These are phyloP conservation scores for Philonicus albiceps DNA, from an alignment of 2,888 invertebrate species.

Conservation along the genomic window DNA sequence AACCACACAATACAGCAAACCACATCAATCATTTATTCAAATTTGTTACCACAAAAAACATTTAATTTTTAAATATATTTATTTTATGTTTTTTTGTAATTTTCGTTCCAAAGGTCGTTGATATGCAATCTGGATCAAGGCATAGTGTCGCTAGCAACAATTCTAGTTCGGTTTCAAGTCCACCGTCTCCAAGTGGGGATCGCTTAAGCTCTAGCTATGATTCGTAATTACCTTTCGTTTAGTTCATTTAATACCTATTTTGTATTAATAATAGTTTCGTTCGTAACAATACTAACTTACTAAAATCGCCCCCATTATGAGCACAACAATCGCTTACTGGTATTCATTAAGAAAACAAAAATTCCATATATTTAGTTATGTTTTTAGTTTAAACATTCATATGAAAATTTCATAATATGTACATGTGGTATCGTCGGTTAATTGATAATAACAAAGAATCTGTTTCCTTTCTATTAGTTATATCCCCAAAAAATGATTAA, in stretches of 20 bases:
- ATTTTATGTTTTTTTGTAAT: constrained; percentile 28
- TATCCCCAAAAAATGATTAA: no score
- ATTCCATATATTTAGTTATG: background rate
- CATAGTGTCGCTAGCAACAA: constrained; percentile 53
- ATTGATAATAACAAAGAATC: background rate
- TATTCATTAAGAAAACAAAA: background rate
- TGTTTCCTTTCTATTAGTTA: background rate
- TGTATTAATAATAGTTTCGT: background rate
- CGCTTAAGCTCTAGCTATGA: constrained; percentile 53
- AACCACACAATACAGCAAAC: background rate
- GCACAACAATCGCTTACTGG: background rate
- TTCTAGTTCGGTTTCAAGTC: constrained; percentile 52
- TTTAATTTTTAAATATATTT: constrained; percentile 35
- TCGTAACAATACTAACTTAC: constrained; percentile 14
- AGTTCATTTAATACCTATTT: constrained; percentile 12
- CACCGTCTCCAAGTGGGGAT: constrained; percentile 52
- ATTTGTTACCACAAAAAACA: background rate
- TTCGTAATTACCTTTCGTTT: constrained; percentile 48
- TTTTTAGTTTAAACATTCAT: background rate
- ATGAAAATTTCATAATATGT: background rate
- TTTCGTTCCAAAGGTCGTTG: constrained; percentile 50
- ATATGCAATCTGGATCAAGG: constrained; percentile 51
- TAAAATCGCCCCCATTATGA: background rate
- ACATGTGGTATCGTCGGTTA: background rate
- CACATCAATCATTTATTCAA: background rate